Evolutionary conservation across 2,797 vertebrate genomes (phyloP).

Genomic region (Sparidentex hasta): DNA sequence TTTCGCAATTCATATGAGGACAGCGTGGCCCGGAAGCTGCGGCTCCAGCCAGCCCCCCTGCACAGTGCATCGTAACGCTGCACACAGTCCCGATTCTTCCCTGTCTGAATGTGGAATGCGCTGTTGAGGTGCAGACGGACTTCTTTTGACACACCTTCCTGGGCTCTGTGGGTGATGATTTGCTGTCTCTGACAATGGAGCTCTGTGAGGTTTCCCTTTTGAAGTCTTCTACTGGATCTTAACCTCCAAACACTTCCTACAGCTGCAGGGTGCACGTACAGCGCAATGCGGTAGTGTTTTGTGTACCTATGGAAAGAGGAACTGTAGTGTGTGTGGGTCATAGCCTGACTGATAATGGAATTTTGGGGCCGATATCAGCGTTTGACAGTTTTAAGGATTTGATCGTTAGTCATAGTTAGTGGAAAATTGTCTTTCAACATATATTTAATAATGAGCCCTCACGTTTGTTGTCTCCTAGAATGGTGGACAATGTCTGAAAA

Average conservation of each 20-base stretch:
- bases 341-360: not conserved
- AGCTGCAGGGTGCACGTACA: not conserved
- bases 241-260: constrained; percentile 10
- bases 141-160: constrained; percentile 47
- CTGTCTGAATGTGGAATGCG: constrained; percentile 43
- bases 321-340: not conserved
- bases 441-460: not conserved
- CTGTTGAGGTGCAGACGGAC: constrained; percentile 36
- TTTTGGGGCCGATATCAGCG: too few relatives aligned
- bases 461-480: not conserved
- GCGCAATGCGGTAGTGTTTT: not conserved
- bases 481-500: not conserved
- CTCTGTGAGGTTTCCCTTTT: constrained; percentile 47
- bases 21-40: constrained; percentile 35
- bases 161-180: constrained; percentile 31
- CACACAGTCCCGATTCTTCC: constrained; percentile 24
- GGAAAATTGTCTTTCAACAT: not conserved
- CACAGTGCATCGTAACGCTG: not conserved
- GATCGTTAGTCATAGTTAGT: not conserved
- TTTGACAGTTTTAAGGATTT: not conserved
- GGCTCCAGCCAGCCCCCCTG: not conserved
- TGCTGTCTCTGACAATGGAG: constrained; percentile 42
- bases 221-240: constrained; percentile 29
- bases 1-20: constrained; percentile 76
- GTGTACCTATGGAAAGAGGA: not conserved